Percentiles rank a stretch among this genome's conserved stretches.
These are phyloP conservation scores for Acanthis flammea DNA, from an alignment of 2,797 vertebrate genomes.

Conservation along the genomic window DNA sequence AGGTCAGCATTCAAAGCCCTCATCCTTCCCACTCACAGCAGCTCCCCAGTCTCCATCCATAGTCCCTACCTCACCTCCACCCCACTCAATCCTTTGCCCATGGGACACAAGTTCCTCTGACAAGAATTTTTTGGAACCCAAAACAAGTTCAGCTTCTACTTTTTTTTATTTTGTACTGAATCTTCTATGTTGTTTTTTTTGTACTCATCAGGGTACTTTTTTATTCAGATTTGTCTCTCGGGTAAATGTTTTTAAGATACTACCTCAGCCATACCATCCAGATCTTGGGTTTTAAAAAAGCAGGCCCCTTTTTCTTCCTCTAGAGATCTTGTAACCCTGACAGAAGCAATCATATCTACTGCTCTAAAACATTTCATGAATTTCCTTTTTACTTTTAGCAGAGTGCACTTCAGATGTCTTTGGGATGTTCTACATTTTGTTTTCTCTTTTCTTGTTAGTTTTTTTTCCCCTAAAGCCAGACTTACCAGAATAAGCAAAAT, in stretches of 20 bases:
- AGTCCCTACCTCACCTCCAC: background rate
- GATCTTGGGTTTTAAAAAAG: background rate
- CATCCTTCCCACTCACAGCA: background rate
- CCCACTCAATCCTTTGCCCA: background rate
- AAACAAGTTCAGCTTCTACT: background rate
- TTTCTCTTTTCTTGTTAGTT: background rate
- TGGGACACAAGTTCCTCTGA: background rate
- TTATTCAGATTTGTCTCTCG: background rate
- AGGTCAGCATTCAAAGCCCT: background rate
- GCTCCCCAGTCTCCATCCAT: background rate
- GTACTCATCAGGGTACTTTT: background rate
- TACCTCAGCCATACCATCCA: background rate
- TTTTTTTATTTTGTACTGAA: background rate
- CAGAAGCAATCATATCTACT: background rate
- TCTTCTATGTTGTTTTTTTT: rapidly evolving
- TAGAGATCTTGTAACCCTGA: background rate
- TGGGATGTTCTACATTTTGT: background rate
- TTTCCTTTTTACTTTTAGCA: background rate
- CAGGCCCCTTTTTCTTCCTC: background rate
- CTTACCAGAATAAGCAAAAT: background rate
- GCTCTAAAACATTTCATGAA: background rate
- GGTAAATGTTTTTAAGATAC: background rate
- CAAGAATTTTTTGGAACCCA: background rate
- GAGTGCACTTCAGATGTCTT: background rate
- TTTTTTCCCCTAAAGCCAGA: background rate